Evolutionary conservation across 2,888 invertebrate genomes (phyloP).

Genomic region (Megamerina dolium): DNA sequence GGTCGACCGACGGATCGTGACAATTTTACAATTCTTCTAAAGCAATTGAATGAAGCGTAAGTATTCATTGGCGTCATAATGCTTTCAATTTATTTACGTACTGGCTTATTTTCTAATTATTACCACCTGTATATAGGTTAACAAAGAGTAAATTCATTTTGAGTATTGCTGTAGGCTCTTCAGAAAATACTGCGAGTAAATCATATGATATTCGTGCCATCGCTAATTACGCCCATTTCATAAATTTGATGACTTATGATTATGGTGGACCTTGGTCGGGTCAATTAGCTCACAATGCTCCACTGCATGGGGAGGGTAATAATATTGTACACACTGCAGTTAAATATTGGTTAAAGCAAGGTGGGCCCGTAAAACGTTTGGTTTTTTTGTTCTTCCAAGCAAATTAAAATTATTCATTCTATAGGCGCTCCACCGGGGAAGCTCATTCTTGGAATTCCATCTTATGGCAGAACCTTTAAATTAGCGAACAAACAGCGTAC

Average conservation of each 20-base stretch:
- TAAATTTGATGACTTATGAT: constrained; percentile 40
- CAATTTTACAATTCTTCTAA: constrained; percentile 22
- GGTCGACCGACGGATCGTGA: constrained; percentile 49
- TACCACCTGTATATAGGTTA: too few relatives aligned
- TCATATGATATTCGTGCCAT: constrained; percentile 35
- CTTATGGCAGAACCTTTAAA: constrained; percentile 65
- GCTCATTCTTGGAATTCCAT: constrained; percentile 62
- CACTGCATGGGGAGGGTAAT: constrained; percentile 50
- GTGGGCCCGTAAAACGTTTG: constrained; percentile 36
- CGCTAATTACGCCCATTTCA: constrained; percentile 28
- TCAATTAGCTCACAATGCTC: constrained; percentile 30
- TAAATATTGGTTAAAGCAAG: constrained; percentile 75
- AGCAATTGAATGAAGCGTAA: constrained; percentile 28
- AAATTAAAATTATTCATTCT: neutral
- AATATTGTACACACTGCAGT: constrained; percentile 80
- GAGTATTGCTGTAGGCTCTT: constrained; percentile 45
- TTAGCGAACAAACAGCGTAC: constrained; percentile 46
- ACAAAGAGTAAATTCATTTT: neutral
- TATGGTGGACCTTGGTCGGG: constrained; percentile 26
- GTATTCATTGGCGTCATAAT: constrained; percentile 6
- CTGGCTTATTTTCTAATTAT: neutral
- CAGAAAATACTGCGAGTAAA: neutral
- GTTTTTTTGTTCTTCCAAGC: too few relatives aligned
- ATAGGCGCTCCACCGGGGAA: constrained; percentile 54
- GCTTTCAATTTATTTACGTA: neutral